Conservation (phyloP, 2,888 invertebrate species). For the Zelleria hepariella region DNA sequence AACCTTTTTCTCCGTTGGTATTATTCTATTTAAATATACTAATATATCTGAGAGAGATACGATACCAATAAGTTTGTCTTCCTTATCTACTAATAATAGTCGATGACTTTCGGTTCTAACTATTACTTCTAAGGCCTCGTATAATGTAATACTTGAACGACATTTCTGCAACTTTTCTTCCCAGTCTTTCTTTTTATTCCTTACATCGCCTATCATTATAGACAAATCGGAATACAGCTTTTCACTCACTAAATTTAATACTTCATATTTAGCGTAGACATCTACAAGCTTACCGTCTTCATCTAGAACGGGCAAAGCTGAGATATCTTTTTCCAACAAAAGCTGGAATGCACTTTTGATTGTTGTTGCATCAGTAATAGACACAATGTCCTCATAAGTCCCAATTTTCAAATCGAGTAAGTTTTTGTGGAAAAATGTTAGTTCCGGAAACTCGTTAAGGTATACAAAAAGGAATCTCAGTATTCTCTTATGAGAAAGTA, state of each 20-base stretch:
- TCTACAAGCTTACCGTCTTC: conserved; percentile 52
- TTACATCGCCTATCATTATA: conserved; percentile 86
- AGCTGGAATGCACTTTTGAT: conserved; percentile 59
- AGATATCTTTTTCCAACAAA: conserved; percentile 58
- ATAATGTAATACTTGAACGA: conserved; percentile 86
- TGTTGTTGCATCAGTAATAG: conserved; percentile 50
- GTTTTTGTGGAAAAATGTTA: conserved; percentile 62
- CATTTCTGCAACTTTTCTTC: conserved; percentile 94
- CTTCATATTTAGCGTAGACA: conserved; percentile 67
- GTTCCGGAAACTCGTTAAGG: conserved; percentile 62
- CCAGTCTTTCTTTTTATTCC: conserved; percentile 91
- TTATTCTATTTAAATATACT: conserved; percentile 66
- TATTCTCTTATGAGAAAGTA: conserved; percentile 63
- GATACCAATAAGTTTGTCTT: conserved; percentile 61
- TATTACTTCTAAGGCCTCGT: conserved; percentile 89
- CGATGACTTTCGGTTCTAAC: conserved; percentile 87
- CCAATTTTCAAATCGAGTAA: conserved; percentile 59
- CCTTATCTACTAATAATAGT: conserved; percentile 66
- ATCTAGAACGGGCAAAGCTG: conserved; percentile 59
- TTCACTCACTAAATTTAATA: conserved; percentile 87
- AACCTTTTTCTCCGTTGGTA: conserved; percentile 61
- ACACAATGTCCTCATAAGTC: conserved; percentile 55
- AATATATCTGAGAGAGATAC: conserved; percentile 66
- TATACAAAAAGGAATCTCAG: conserved; percentile 63
- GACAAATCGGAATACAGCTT: conserved; percentile 94